Evolutionary conservation across 2,113 vertebrate genomes (phyloP).

Genomic region (Pampusana beccarii): DNA sequence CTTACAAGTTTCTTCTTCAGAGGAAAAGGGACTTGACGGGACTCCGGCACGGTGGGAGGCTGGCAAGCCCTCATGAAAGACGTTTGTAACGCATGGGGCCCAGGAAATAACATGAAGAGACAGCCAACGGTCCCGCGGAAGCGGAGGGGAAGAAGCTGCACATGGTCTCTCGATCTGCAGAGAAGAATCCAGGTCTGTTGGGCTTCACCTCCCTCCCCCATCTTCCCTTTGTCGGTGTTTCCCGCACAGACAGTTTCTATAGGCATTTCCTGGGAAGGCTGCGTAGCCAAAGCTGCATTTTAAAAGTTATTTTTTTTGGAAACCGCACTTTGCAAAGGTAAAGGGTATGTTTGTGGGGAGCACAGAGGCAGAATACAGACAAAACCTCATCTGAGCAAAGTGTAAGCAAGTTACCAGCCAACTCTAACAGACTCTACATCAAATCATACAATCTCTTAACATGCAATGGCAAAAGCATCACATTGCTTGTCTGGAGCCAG

Average conservation of each 20-base stretch:
- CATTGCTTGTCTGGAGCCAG: neutral
- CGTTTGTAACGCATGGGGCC: slow-evolving; percentile 9
- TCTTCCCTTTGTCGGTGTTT: neutral
- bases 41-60: neutral
- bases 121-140: neutral
- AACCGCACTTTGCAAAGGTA: neutral
- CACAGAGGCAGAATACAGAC: neutral
- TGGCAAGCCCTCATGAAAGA: slow-evolving; percentile 6
- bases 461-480: neutral
- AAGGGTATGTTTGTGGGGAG: neutral
- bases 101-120: neutral
- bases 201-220: neutral
- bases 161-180: neutral
- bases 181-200: neutral
- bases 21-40: neutral
- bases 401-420: neutral
- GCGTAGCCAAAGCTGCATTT: neutral
- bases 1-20: neutral
- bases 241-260: neutral
- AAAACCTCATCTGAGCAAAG: neutral
- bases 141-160: neutral
- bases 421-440: neutral
- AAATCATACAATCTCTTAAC: neutral
- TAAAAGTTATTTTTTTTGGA: neutral
- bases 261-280: neutral